These are phyloP conservation scores for Lamproptera curius DNA, from an alignment of 2,888 invertebrate genomes.

Conservation along the genomic window DNA sequence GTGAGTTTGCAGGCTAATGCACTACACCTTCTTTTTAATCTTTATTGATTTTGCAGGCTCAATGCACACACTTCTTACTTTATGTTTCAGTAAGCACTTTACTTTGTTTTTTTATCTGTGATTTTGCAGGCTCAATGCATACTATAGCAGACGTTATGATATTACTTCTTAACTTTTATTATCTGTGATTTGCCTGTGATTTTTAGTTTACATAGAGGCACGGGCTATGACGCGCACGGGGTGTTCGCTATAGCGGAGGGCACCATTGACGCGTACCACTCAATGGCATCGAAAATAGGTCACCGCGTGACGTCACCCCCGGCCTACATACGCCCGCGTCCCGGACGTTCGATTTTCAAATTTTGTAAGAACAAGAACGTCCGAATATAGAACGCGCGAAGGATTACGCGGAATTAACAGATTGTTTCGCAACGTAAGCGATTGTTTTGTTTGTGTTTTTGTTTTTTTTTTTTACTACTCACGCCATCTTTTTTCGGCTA, in stretches of 20 bases:
- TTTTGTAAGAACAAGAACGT: slow-evolving; percentile 55
- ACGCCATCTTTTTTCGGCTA: too few relatives aligned
- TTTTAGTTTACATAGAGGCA: slow-evolving; percentile 25
- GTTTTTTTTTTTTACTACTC: too few relatives aligned
- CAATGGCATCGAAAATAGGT: slow-evolving; percentile 72
- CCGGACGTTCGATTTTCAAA: slow-evolving; percentile 40
- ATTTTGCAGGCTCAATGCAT: too few relatives aligned
- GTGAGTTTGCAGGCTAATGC: too few relatives aligned
- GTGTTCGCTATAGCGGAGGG: slow-evolving; percentile 40
- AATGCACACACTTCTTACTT: too few relatives aligned
- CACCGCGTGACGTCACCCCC: slow-evolving; percentile 68
- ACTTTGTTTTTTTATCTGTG: background rate
- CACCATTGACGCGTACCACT: slow-evolving; percentile 75
- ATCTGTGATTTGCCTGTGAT: too few relatives aligned
- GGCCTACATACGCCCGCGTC: slow-evolving; percentile 66
- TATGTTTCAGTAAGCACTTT: too few relatives aligned
- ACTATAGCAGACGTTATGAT: too few relatives aligned
- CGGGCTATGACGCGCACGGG: slow-evolving; percentile 31
- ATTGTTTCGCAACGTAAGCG: slow-evolving; percentile 8
- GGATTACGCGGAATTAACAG: slow-evolving; percentile 28
- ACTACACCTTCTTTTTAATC: too few relatives aligned
- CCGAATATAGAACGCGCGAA: slow-evolving; percentile 47
- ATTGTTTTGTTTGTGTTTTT: slow-evolving; percentile 4
- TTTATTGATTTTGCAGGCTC: too few relatives aligned
- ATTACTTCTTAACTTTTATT: too few relatives aligned